Conservation (phyloP, 1,140 invertebrate species). For the Eupristina koningsbergeri region DNA sequence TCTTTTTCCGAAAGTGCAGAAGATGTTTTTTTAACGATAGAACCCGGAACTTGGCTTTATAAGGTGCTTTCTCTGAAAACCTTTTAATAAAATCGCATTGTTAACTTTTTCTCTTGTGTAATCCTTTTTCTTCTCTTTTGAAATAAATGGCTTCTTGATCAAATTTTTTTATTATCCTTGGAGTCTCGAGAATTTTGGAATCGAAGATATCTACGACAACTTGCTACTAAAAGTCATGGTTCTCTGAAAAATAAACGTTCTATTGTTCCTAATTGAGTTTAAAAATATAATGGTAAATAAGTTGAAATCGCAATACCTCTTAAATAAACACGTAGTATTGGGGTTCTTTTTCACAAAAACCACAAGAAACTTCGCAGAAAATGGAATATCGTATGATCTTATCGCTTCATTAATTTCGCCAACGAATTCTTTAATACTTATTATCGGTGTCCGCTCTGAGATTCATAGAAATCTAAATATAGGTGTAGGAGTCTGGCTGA, state of each 20-base stretch:
- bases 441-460: background rate
- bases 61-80: background rate
- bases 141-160: background rate
- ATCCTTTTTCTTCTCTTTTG: background rate
- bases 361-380: background rate
- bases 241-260: background rate
- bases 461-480: background rate
- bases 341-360: background rate
- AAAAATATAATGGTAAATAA: background rate
- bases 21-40: background rate
- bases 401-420: background rate
- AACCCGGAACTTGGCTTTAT: background rate
- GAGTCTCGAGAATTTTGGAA: background rate
- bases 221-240: background rate
- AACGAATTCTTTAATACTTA: background rate
- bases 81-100: slow-evolving; percentile 10
- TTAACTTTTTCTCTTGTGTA: background rate
- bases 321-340: background rate
- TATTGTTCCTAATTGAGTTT: background rate
- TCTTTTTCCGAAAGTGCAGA: background rate
- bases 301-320: background rate
- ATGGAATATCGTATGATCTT: background rate
- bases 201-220: too few relatives aligned
- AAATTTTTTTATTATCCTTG: too few relatives aligned
- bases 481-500: background rate